Base-by-base conservation (phyloP, 1,140 invertebrate species). In the Aleiodes sp. region DNA sequence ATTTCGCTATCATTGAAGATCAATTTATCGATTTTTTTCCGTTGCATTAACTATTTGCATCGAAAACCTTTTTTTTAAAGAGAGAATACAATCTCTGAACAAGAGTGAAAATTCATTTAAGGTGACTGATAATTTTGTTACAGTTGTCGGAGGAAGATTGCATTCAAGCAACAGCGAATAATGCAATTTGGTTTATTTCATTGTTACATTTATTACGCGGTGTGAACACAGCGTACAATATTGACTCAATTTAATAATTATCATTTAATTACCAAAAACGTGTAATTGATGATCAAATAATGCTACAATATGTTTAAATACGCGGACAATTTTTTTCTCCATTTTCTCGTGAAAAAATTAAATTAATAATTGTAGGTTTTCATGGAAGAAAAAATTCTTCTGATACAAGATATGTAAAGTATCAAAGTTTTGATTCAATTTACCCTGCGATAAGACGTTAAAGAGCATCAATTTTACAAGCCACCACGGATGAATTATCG, bases 81-180 rank as follows among this genome's bases (percentile, higher is more conserved):
- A 41, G 14, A 61, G 46, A n/a, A n/a, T n/a, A n/a, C n/a, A n/a
- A n/a, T 37, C 26, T 35, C 60, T 41, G 46, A 71, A n/a, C 28
- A 37, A 33, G 56, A 62, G 66, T 60, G 12, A 35, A 46, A 68
- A 59, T 68, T 68, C 52, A 68, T 41, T 68, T 43, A 26, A 21
- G 64, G 65, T 61, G 68, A 71, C 35, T 31, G 46, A 21, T 52
- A 52, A 52, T 52, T 4, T 9, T 9, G 26, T 52, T 24, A 52
- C n/a, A n/a, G n/a, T n/a, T n/a, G n/a, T 6, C 21, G 46, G 2
- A 52, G 46, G 26, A 16, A 52, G 46, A 52, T 52, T 52, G 1
- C 6, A 12, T 52, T 16, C 46, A 9, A 21, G 16, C 12, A 16
- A 52, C 9, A 21, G 46, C n/a, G 19, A 43, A 43, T 43, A 24